Conservation (phyloP, 2,113 vertebrate genomes). For the Onychostoma macrolepis region DNA sequence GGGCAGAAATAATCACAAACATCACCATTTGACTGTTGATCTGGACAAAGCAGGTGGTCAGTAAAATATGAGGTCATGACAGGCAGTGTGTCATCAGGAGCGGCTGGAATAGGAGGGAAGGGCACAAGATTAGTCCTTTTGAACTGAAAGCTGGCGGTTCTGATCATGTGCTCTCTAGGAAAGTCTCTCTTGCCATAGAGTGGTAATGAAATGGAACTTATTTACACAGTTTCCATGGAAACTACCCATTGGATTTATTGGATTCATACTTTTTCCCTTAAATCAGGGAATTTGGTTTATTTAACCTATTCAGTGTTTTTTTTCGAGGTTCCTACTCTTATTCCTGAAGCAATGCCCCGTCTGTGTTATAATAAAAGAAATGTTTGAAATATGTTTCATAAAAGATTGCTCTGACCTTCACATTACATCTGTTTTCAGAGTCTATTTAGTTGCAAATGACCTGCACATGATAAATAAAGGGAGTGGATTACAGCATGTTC, state of each 20-base stretch:
- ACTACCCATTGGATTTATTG: conserved; percentile 37
- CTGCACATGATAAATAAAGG: conserved; percentile 38
- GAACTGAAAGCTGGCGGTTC: conserved; percentile 35
- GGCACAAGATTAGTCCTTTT: conserved; percentile 38
- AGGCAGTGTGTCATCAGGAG: conserved; percentile 38
- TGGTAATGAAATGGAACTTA: conserved; percentile 52
- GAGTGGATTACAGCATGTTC: conserved; percentile 24
- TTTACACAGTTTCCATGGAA: conserved; percentile 52
- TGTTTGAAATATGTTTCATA: conserved; percentile 32
- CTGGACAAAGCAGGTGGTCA: conserved; percentile 49
- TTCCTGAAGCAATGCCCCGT: not conserved
- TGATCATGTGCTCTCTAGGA: conserved; percentile 51
- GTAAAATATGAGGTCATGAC: conserved; percentile 50
- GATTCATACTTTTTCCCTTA: conserved; percentile 31
- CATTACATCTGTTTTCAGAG: conserved; percentile 27
- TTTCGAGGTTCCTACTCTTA: not conserved
- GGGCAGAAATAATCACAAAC: conserved; percentile 44
- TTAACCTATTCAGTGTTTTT: conserved; percentile 27
- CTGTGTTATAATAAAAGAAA: conserved; percentile 18
- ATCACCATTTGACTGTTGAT: conserved; percentile 31
- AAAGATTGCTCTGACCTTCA: conserved; percentile 38
- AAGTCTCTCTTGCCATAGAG: conserved; percentile 44
- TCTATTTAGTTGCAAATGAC: conserved; percentile 31
- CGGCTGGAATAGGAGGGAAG: not conserved
- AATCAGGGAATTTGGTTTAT: conserved; percentile 39